These are phyloP conservation scores for Bombus huntii DNA, from an alignment of 1,140 invertebrate species.

Conservation along the genomic window DNA sequence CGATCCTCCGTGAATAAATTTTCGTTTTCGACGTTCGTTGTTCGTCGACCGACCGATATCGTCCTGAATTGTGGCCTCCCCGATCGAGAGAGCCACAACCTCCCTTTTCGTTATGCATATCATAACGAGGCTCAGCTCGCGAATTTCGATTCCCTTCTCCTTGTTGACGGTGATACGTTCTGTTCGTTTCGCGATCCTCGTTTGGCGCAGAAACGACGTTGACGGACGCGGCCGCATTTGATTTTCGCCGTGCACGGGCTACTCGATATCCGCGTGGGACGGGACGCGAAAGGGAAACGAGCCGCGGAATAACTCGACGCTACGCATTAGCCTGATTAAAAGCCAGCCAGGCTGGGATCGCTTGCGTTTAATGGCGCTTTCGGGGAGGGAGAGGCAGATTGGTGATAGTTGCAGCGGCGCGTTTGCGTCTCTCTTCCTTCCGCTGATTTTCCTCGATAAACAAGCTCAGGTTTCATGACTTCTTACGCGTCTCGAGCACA, in stretches of 20 bases:
- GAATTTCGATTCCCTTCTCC: slow-evolving; percentile 34
- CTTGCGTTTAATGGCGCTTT: slow-evolving; percentile 30
- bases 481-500: background rate
- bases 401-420: background rate
- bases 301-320: slow-evolving; percentile 38
- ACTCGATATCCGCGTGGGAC: slow-evolving; percentile 7
- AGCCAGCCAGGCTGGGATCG: slow-evolving; percentile 22
- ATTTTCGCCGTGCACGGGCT: background rate
- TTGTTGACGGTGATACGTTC: background rate
- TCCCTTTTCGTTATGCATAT: background rate
- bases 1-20: slow-evolving; percentile 17
- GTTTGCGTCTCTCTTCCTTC: background rate
- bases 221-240: slow-evolving; percentile 23
- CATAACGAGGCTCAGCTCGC: background rate
- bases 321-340: slow-evolving; percentile 56
- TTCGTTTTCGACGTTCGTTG: background rate
- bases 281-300: slow-evolving; percentile 24
- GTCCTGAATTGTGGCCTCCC: background rate
- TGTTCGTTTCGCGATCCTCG: background rate
- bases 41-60: slow-evolving; percentile 4
- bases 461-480: background rate
- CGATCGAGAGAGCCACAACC: no score
- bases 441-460: slow-evolving; percentile 14
- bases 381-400: no score
- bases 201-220: background rate